A percentile compares a stretch with the other conserved stretches of the same genome.
Conservation (phyloP, 2,797 vertebrate genomes). For the Sebastes nivosus region DNA sequence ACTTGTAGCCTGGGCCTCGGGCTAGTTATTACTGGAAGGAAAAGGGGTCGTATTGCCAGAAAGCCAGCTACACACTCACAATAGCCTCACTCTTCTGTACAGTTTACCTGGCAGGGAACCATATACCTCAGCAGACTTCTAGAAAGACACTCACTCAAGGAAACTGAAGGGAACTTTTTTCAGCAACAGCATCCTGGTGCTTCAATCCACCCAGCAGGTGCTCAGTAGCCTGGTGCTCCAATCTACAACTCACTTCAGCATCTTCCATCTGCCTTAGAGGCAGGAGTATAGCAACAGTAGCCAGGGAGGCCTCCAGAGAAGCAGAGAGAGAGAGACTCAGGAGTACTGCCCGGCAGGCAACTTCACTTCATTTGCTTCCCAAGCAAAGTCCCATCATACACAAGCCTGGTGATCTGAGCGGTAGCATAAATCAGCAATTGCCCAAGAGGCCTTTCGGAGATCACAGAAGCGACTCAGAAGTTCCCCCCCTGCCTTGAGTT, state of each 20-base stretch:
- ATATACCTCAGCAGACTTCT: conserved; percentile 65
- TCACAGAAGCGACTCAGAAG: conserved; percentile 13
- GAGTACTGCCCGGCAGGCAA: conserved; percentile 9
- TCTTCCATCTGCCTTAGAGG: conserved; percentile 58
- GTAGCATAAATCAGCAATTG: conserved; percentile 11
- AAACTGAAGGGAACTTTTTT: conserved; percentile 20
- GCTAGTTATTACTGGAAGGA: not conserved
- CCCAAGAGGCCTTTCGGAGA: conserved; percentile 4
- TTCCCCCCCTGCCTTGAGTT: not conserved
- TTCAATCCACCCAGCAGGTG: conserved; percentile 22
- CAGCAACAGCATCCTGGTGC: conserved; percentile 7
- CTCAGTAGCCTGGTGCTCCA: conserved; percentile 30
- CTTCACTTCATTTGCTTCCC: not conserved
- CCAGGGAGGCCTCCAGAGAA: conserved; percentile 38
- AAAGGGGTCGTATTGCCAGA: not conserved
- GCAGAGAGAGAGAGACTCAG: conserved; percentile 16
- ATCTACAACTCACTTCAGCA: conserved; percentile 13
- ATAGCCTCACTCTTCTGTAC: conserved; percentile 1
- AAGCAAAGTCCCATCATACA: conserved; percentile 2
- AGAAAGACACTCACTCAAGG: conserved; percentile 6
- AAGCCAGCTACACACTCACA: conserved; percentile 4
- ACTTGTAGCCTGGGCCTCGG: not conserved
- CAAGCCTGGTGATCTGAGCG: not conserved
- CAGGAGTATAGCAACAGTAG: conserved; percentile 37
- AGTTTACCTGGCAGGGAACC: conserved; percentile 23